These are phyloP conservation scores for Tokudaia muenninki DNA, from an alignment of 2,797 vertebrate species.

Conservation along the genomic window DNA sequence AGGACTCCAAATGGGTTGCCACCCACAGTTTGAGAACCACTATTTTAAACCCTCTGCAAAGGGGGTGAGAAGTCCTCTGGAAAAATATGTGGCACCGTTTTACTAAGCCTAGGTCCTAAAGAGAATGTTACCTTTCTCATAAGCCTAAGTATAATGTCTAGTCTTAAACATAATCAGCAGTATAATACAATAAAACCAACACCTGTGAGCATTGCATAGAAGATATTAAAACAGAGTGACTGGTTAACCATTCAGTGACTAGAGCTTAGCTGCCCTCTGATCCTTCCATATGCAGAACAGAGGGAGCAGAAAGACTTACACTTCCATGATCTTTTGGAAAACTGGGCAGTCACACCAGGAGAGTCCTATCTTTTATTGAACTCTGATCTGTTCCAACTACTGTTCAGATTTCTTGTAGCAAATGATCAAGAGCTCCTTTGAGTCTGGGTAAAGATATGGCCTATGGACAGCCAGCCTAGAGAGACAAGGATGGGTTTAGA, in stretches of 20 bases:
- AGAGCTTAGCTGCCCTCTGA: background rate
- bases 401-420: background rate
- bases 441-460: background rate
- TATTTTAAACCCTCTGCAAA: background rate
- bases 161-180: background rate
- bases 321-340: background rate
- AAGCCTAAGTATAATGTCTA: background rate
- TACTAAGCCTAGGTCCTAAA: background rate
- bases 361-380: background rate
- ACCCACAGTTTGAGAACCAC: background rate
- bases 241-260: background rate
- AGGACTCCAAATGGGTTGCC: background rate
- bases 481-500: background rate
- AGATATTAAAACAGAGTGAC: background rate
- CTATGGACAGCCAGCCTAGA: background rate
- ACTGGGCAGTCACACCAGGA: no score
- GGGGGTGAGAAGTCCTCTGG: background rate
- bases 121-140: background rate
- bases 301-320: background rate
- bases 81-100: background rate
- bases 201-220: background rate
- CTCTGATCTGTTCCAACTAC: background rate
- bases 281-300: background rate
- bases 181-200: background rate
- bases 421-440: background rate